Percentiles rank a stretch among this genome's conserved stretches.
Conservation (phyloP, 2,113 vertebrate genomes). For the Bungarus multicinctus region DNA sequence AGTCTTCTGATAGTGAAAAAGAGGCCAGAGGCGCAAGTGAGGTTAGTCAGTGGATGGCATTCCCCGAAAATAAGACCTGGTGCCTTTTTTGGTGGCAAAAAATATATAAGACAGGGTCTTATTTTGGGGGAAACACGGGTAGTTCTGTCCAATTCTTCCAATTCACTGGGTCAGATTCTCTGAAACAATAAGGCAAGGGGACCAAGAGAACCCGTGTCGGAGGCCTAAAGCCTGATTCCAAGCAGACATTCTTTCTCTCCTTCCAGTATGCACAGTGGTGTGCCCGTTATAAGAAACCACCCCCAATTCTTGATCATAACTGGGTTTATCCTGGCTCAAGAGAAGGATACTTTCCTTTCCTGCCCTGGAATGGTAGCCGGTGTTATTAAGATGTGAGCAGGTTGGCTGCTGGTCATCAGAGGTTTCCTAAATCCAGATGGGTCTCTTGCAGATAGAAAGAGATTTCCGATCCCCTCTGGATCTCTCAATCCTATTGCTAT, state of each 20-base stretch:
- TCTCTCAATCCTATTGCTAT: neutral
- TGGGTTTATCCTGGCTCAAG: neutral
- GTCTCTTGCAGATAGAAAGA: neutral
- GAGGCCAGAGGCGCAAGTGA: no score
- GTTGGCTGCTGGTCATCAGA: neutral
- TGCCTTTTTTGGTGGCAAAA: no score
- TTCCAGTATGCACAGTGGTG: no score
- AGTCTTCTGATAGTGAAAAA: no score
- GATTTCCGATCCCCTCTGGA: neutral
- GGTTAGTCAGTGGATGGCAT: no score
- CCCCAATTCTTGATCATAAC: neutral
- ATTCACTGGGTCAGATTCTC: neutral
- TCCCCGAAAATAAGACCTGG: no score
- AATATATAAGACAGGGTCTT: no score
- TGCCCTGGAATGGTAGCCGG: neutral
- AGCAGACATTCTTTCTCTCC: neutral
- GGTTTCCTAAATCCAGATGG: neutral
- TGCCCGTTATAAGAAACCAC: neutral
- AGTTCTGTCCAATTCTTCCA: neutral
- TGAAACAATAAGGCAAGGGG: neutral
- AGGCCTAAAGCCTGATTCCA: neutral
- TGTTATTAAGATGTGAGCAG: neutral
- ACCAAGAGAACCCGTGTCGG: neutral
- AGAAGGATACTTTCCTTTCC: neutral
- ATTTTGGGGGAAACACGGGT: no score